Conservation (phyloP, 35 echinoderm and acorn worm species). For the Patiria miniata region DNA sequence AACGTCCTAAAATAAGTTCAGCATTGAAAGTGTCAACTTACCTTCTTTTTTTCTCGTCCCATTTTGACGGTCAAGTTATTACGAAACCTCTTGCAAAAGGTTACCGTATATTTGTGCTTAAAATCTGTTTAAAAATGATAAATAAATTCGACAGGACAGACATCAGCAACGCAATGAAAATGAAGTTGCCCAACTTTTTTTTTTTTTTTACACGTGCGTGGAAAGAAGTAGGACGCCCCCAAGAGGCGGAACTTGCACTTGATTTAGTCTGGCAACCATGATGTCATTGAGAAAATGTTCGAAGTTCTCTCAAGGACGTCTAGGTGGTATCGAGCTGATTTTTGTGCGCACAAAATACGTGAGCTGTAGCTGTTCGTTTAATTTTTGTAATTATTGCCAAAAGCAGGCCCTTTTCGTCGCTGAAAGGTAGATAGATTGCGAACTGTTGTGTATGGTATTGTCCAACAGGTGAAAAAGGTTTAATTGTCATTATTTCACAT, state of each 20-base stretch:
- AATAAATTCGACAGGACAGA: not conserved
- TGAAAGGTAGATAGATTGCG: not conserved
- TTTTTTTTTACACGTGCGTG: not conserved
- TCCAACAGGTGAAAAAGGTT: too few relatives aligned
- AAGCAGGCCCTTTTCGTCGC: not conserved
- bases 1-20: not conserved
- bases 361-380: not conserved
- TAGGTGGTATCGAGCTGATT: not conserved
- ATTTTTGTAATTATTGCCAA: not conserved
- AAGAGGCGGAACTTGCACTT: not conserved
- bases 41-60: constrained; percentile 22
- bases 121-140: not conserved
- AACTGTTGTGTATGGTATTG: too few relatives aligned
- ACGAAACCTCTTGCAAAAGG: not conserved
- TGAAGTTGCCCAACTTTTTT: not conserved
- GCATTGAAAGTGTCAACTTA: not conserved
- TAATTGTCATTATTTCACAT: too few relatives aligned
- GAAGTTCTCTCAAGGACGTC: not conserved
- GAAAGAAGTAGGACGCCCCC: not conserved
- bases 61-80: not conserved
- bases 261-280: not conserved
- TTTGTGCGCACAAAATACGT: not conserved
- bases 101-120: not conserved
- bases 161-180: not conserved
- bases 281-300: not conserved